Evolutionary conservation across 2,888 invertebrate species (phyloP).

Genomic region (Nemotelus pantherinus): DNA sequence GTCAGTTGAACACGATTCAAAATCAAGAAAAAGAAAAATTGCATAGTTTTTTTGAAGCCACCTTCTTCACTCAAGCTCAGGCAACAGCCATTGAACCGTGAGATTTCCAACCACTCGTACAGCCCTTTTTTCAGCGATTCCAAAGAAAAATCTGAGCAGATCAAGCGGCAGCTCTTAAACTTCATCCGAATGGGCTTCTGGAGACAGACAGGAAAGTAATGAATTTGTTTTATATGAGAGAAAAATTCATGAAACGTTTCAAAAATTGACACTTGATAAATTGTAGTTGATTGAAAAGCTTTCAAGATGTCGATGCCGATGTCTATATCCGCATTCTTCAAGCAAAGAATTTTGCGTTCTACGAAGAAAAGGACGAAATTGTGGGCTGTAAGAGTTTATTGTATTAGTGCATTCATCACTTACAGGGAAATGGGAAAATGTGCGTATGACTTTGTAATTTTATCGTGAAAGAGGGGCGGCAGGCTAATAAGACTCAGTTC

Average conservation of each 20-base stretch:
- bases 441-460: no score
- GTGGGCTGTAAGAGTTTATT: no score
- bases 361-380: no score
- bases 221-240: conserved; percentile 34
- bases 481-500: no score
- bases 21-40: neutral
- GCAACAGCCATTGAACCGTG: no score
- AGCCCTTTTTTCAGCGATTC: neutral
- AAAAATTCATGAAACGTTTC: conserved; percentile 37
- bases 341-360: no score
- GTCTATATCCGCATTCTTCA: no score
- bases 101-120: neutral
- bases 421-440: no score
- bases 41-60: neutral
- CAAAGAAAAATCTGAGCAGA: no score
- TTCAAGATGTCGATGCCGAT: neutral
- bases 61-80: no score
- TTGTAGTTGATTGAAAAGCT: conserved; percentile 39
- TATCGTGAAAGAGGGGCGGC: no score
- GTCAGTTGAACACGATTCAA: neutral
- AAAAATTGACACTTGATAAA: conserved; percentile 41
- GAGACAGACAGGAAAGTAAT: conserved; percentile 24
- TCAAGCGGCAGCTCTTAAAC: neutral
- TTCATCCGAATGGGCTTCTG: neutral
- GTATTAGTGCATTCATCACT: no score